Conservation (phyloP, 2,888 invertebrate genomes). For the Drosophila formosana region DNA sequence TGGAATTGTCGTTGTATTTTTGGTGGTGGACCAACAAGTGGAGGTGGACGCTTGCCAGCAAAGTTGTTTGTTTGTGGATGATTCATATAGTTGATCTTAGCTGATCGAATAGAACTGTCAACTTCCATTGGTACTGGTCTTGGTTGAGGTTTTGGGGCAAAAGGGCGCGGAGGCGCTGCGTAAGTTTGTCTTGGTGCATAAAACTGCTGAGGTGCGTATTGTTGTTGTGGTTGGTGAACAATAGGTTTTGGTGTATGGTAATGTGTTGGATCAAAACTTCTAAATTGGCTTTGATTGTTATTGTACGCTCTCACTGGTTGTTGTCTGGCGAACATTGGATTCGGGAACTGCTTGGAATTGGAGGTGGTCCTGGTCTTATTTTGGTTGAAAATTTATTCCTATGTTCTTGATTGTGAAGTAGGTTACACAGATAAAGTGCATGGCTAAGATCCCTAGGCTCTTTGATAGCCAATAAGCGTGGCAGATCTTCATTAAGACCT, state of each 20-base stretch:
- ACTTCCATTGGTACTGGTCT: not conserved
- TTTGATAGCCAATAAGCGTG: not conserved
- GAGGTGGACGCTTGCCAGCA: not conserved
- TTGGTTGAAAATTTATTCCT: not conserved
- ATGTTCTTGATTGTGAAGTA: not conserved
- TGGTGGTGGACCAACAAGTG: not conserved
- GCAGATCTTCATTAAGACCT: not conserved
- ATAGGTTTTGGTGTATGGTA: too few species aligned
- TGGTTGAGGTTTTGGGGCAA: not conserved
- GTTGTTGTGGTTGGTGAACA: not conserved
- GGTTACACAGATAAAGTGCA: not conserved
- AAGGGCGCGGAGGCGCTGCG: not conserved
- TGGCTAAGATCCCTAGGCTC: not conserved
- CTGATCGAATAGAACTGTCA: not conserved
- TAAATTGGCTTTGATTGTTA: too few species aligned
- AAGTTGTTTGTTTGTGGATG: not conserved
- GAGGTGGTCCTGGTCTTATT: not conserved
- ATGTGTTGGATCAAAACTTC: too few species aligned
- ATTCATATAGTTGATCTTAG: not conserved
- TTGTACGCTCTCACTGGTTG: too few species aligned
- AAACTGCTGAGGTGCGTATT: not conserved
- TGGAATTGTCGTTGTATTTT: not conserved
- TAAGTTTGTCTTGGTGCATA: too few species aligned
- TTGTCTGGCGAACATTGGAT: too few species aligned
- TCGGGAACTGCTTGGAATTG: not conserved